These are phyloP conservation scores for Syrphus vitripennis DNA, from an alignment of 2,888 invertebrate species.

Conservation along the genomic window DNA sequence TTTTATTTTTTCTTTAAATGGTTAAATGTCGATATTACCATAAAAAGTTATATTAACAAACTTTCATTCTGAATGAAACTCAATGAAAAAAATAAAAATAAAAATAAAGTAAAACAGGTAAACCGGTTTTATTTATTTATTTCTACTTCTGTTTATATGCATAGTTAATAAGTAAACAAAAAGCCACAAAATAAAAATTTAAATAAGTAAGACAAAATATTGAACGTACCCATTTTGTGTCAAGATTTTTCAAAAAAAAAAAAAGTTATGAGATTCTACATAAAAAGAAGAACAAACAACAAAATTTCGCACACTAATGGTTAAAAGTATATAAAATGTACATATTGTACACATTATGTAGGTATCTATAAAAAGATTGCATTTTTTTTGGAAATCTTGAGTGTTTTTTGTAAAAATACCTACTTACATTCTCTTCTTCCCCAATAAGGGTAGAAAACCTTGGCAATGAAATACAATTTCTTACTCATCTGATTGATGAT, in stretches of 20 bases:
- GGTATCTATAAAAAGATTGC: no score
- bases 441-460: background rate
- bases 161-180: constrained; percentile 22
- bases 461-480: constrained; percentile 46
- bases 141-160: constrained; percentile 17
- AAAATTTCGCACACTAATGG: background rate
- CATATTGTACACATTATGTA: no score
- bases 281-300: background rate
- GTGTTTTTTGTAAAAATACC: background rate
- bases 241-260: background rate
- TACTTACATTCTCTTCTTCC: background rate
- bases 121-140: constrained; percentile 33
- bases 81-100: background rate
- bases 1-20: constrained; percentile 17
- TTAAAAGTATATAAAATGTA: no score
- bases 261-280: background rate
- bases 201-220: background rate
- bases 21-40: constrained; percentile 62
- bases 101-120: constrained; percentile 22
- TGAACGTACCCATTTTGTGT: background rate
- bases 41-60: constrained; percentile 60
- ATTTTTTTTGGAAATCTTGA: no score
- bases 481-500: constrained; percentile 30
- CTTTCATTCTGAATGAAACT: constrained; percentile 50
- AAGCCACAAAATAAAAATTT: background rate